These are phyloP conservation scores for Polypedilum vanderplanki DNA, from an alignment of 1,140 invertebrate species.

Conservation along the genomic window DNA sequence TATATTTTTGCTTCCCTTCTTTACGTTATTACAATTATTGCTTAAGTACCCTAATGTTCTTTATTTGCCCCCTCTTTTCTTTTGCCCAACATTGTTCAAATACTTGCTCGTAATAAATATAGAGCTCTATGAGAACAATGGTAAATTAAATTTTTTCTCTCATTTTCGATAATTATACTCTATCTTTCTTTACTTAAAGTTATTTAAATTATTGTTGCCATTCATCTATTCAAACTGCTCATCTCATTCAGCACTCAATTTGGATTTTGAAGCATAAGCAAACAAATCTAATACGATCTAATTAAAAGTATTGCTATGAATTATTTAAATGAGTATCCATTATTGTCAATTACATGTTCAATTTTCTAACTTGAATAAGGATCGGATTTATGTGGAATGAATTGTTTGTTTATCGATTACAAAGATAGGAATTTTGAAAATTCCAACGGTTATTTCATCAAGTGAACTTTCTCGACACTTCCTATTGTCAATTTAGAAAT, in stretches of 20 bases:
- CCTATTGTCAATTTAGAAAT: no score
- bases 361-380: background rate
- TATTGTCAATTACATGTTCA: constrained; percentile 1
- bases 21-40: background rate
- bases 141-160: background rate
- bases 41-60: constrained; percentile 18
- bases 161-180: background rate
- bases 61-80: background rate
- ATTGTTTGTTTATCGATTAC: no score
- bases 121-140: background rate
- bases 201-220: constrained; percentile 10
- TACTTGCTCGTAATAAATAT: background rate
- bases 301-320: constrained; percentile 19
- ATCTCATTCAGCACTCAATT: background rate
- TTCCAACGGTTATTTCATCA: no score
- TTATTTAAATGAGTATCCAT: constrained; percentile 7
- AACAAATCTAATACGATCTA: constrained; percentile 19
- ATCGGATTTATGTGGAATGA: no score
- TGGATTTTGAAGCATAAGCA: background rate
- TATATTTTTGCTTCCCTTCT: constrained; percentile 17
- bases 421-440: no score
- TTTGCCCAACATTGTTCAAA: background rate
- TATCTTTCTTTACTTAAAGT: background rate
- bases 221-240: background rate
- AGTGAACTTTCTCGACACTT: no score